Base-by-base conservation (phyloP, 2,797 vertebrate species). In the Melopsittacus undulatus region DNA sequence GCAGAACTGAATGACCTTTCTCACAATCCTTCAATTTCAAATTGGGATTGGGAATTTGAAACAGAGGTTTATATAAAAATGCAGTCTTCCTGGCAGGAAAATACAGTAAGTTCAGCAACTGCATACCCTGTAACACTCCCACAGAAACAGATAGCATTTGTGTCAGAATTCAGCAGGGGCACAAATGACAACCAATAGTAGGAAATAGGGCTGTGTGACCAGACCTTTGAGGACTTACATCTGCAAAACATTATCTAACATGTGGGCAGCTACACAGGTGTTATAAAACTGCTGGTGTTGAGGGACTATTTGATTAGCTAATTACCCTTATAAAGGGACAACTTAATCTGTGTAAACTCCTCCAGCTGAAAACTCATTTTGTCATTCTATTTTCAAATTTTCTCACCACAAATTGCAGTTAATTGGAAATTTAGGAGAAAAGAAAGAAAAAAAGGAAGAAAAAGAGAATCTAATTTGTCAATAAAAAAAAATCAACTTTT, bases 391-490 rank as follows among this genome's bases (percentile, higher is more conserved):
- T 93, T 97, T 97, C 93, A 97, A 80, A 92, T 95, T 94, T 97
- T 97, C 82, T 96, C 68, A 92, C 88, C 75, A 89, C 85, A 96
- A 97, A 95, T 97, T 97, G 75, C 78, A 84, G 94, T 96, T 97
- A 97, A 97, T 95, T 96, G 96, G 87, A 97, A 96, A 96, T 92
- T 95, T 90, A 64, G 30, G 95, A 94, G 74, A 61, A 93, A 83
- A 91, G 94, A 94, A 91, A 74, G 34, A 96, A 95, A 80, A 74
- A 93, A 92, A 69, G 36, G 95, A 95, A 80, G 51, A 64, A 86
- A 97, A 94, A 96, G 92, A 87, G 86, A 98, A 98, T 97, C 66
- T 92, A 97, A 97, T 98, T 97, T 98, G 97, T 98, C 96, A 97
- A 97, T 97, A 90, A 97, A 97, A 96, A 43, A 92, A 95, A 92